Base-by-base conservation (phyloP, 2,888 invertebrate genomes). In the Lasioglossum oenotherae region DNA sequence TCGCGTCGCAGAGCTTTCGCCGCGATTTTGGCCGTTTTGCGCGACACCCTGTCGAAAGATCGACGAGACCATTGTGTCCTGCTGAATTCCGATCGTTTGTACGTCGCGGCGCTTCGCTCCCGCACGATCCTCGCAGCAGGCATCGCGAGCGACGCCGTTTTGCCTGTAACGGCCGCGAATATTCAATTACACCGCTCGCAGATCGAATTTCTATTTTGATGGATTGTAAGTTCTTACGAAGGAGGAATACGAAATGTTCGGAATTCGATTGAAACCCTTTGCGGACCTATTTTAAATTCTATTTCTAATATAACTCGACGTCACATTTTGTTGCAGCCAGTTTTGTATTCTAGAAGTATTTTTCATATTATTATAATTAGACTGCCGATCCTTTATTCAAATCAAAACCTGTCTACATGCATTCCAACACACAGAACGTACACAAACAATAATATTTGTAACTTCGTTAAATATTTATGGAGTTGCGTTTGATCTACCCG, bases 1-100 rank as follows among this genome's bases (percentile, higher is more conserved):
- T 90, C 64, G 64, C 16, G 69, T 69, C 91, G 88, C 82, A 64
- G 86, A 91, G 89, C 89, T 91, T 85, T 86, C 80, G 64, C 71
- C 83, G 85, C 85, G 90, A 85, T 87, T 90, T 87, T 44, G 19
- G 38, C 35, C 74, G 78, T 35, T 81, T 46, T 12, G 19, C 79
- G 76, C 74, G 80, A 49, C 67, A 57, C 76, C 67, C 53, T 35
- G 73, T 35, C 53, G n/a, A 35, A 53, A 69, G 69, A 82, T 80
- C 57, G 69, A 69, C 35, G 60, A 1, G 49, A 38, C 64, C 72
- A 78, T 82, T 75, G 73, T 38, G 60, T 27, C 31, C 31, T 19
- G 64, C 27, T 69, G 23, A 38, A 31, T 44, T 23, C 14, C 46
- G 46, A 14, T 44, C 72, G 44, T 72, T 72, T 19, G 27, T 72